Percentiles rank a stretch among this genome's conserved stretches.
These are phyloP conservation scores for Neomorphus geoffroyi DNA, from an alignment of 2,797 vertebrate genomes.

Conservation along the genomic window DNA sequence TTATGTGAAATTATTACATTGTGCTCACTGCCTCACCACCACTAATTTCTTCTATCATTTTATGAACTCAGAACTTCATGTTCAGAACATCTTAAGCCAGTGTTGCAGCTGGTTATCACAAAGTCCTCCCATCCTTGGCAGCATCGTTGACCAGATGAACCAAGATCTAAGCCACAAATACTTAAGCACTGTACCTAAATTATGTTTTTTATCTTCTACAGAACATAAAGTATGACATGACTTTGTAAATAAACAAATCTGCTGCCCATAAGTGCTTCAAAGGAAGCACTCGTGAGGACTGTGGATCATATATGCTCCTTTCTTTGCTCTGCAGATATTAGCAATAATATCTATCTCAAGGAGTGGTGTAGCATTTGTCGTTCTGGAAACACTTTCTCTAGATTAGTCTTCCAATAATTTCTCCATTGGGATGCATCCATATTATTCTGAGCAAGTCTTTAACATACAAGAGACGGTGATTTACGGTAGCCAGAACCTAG, in stretches of 20 bases:
- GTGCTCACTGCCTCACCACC: neutral
- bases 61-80: neutral
- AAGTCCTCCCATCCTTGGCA: neutral
- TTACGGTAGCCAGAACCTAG: neutral
- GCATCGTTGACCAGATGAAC: neutral
- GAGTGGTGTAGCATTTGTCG: neutral
- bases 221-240: neutral
- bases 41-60: neutral
- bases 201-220: neutral
- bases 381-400: neutral
- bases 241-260: neutral
- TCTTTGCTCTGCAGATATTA: neutral
- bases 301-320: neutral
- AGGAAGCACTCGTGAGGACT: neutral
- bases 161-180: neutral
- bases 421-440: neutral
- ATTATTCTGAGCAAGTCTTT: neutral
- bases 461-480: neutral
- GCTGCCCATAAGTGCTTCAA: neutral
- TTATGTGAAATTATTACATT: neutral
- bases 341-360: neutral
- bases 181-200: neutral
- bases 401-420: neutral
- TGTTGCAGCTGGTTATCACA: neutral
- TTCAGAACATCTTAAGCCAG: neutral